phyloP scores from a whole-genome alignment of 2,113 vertebrate genomes.

The Chlamydotis undulata region DNA sequence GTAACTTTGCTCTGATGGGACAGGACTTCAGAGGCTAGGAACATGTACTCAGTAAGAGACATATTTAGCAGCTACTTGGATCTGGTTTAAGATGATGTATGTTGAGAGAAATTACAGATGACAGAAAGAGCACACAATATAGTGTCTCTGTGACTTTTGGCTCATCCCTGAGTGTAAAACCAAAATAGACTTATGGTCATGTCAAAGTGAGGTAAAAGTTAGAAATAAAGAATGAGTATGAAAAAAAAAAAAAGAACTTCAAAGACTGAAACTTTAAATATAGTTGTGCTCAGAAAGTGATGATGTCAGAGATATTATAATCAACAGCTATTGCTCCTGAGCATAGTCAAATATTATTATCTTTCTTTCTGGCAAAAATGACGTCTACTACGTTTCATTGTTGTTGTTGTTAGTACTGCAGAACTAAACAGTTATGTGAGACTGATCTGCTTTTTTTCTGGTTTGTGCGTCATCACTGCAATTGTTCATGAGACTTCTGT shows the following conservation, averaged over 20 bases:
- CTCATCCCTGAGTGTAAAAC: constrained; percentile 7
- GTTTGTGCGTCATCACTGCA: background rate
- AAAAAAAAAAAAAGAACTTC: background rate
- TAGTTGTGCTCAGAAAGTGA: background rate
- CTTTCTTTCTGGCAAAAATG: background rate
- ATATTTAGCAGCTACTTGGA: constrained; percentile 9
- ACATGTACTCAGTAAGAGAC: background rate
- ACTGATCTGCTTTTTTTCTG: background rate
- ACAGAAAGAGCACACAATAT: constrained; percentile 21
- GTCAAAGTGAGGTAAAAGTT: constrained; percentile 1
- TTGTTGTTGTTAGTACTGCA: background rate
- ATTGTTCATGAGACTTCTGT: constrained; percentile 13
- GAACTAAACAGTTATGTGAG: background rate
- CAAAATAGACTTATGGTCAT: background rate
- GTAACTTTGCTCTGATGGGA: background rate
- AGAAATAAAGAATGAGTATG: background rate
- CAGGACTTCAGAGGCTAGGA: background rate
- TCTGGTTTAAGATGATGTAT: constrained; percentile 23
- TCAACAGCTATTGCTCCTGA: background rate
- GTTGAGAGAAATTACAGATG: constrained; percentile 39
- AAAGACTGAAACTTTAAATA: background rate
- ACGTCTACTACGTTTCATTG: background rate
- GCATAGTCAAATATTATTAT: background rate
- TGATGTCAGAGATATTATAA: background rate
- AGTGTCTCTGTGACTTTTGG: background rate